A percentile compares a stretch with the other conserved stretches of the same genome.
Evolutionary conservation across 1,140 invertebrate genomes (phyloP).

Genomic region (Calephelis nemesis): DNA sequence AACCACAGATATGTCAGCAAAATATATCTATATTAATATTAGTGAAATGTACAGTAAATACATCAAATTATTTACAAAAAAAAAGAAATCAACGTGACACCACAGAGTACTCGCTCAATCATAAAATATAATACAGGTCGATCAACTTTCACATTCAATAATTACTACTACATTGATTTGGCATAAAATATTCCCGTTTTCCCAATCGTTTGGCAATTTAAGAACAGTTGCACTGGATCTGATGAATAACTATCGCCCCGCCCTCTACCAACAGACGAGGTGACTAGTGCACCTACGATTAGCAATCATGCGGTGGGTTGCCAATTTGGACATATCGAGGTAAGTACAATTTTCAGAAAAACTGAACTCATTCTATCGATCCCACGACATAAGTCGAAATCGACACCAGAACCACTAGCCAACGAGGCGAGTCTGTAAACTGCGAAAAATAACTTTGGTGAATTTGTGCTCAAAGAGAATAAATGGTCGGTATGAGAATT

Average conservation of each 20-base stretch:
- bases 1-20: background rate
- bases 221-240: background rate
- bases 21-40: slow-evolving; percentile 5
- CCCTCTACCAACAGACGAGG: too few species aligned
- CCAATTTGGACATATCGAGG: too few species aligned
- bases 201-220: slow-evolving; percentile 9
- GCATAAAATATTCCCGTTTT: slow-evolving; percentile 3
- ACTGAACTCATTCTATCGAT: too few species aligned
- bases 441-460: background rate
- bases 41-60: slow-evolving; percentile 11
- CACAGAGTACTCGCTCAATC: background rate
- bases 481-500: background rate
- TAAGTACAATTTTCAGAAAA: too few species aligned
- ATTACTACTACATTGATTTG: slow-evolving; percentile 6
- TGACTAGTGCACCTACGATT: too few species aligned
- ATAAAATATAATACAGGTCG: background rate
- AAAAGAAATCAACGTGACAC: background rate
- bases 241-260: too few species aligned
- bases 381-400: too few species aligned
- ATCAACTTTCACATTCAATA: background rate
- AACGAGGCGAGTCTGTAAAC: too few species aligned
- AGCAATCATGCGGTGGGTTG: too few species aligned
- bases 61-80: slow-evolving; percentile 10
- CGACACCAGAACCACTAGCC: too few species aligned
- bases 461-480: slow-evolving; percentile 1